Evolutionary conservation across 2,113 vertebrate genomes (phyloP), one percentile per base, ranked within the genome.

Genomic region (Amia ocellicauda): DNA sequence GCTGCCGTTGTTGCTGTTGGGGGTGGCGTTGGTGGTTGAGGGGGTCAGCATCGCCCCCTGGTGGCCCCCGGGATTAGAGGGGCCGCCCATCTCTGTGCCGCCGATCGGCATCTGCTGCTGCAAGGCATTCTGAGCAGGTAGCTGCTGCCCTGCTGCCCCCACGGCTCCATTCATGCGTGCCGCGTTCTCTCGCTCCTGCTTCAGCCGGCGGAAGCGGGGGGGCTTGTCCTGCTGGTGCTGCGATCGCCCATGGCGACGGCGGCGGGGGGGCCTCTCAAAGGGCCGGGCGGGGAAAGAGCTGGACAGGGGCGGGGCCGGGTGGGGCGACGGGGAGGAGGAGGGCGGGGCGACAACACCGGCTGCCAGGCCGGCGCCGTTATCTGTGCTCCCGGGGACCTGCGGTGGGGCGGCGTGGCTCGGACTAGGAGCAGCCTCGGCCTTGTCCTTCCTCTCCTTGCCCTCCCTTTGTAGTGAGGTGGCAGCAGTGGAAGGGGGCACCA

Each of bases 161-260:
- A 36, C 63, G 31, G 31, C 83, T 4, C 90, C 90, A 0, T 91
- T 92, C 42, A 91, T 86, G 0, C 90, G 83, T 1, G 92, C 91
- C 0, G 94, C 93, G 1, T 91, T 93, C 72, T 95, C 94, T 1
- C 93, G 79, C 60, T 96, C 94, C 71, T 91, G 90, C 22, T 94
- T 95, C 70, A 96, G 85, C 45, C 89, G 86, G n/a, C 94, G 90
- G 74, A 96, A 96, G 0, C 94, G 90, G 1, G 94, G 94, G 0
- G 94, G 94, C 65, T 96, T 96, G 78, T 96, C 94, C 74, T 96
- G 94, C 74, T 90, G 90, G 74, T 95, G 94, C 74, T 94, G 93
- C 3, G 92, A 90, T 9, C 93, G 86, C 0, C 91, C 91, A 0
- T 93, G 91, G 3, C 93, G 86, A 1, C 91, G 80, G 7, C 93